A percentile compares a stretch with the other conserved stretches of the same genome.
These are phyloP conservation scores for Saccostrea echinata DNA, from an alignment of 1,140 invertebrate species.

Conservation along the genomic window DNA sequence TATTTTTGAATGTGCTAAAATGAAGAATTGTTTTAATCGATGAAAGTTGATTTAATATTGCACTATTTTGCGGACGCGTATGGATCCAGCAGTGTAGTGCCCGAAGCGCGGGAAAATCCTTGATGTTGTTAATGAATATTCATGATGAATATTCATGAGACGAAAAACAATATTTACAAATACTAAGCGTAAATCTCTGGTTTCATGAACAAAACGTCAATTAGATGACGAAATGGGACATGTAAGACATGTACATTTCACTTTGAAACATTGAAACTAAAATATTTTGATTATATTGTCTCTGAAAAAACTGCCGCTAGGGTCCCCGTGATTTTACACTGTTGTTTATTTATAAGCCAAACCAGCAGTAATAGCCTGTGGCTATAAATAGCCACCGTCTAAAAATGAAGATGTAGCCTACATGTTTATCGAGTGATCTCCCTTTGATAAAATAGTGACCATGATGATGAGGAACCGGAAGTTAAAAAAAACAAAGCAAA, in stretches of 20 bases:
- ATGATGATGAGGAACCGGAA: no score
- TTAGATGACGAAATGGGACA: neutral
- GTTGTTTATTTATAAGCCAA: no score
- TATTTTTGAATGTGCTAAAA: neutral
- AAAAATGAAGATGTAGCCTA: no score
- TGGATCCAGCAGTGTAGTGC: neutral
- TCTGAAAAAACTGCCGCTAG: neutral
- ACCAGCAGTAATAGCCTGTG: neutral
- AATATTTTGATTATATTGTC: neutral
- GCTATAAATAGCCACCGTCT: slow-evolving; percentile 20
- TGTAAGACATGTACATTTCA: neutral
- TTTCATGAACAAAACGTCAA: neutral
- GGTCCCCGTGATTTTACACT: neutral
- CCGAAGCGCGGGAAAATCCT: neutral
- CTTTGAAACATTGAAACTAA: neutral
- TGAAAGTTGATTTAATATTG: neutral
- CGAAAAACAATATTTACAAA: neutral
- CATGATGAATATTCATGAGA: neutral
- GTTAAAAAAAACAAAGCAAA: no score
- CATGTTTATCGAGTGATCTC: no score
- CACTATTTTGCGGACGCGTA: neutral
- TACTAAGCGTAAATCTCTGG: neutral
- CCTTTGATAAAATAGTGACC: no score
- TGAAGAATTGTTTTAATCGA: neutral
- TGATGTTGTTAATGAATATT: neutral